These are phyloP conservation scores for Vultur gryphus DNA, from an alignment of 2,797 vertebrate species.

Conservation along the genomic window DNA sequence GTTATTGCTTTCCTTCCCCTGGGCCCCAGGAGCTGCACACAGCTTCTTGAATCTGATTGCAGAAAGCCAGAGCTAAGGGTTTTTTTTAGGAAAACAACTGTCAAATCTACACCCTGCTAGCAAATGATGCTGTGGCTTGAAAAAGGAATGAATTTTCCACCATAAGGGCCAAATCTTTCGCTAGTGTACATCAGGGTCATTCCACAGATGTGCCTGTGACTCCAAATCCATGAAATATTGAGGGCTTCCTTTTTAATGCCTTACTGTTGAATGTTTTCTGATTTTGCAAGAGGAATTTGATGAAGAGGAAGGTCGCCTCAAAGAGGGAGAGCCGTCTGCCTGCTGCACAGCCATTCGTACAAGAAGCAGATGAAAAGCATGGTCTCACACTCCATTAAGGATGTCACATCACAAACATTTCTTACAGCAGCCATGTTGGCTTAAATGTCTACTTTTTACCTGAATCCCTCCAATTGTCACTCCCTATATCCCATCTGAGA, in stretches of 20 bases:
- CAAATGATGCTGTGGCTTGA: background rate
- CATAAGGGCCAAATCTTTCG: background rate
- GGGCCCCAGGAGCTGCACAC: background rate
- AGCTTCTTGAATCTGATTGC: background rate
- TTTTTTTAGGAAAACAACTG: background rate
- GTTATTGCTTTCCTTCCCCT: background rate
- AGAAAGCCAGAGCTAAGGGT: background rate
- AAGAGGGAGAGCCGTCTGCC: background rate
- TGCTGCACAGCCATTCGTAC: background rate
- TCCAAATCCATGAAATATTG: background rate
- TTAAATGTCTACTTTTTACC: background rate
- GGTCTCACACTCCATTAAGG: background rate
- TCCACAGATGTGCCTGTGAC: background rate
- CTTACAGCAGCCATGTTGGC: background rate
- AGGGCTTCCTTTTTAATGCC: background rate
- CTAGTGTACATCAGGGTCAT: background rate
- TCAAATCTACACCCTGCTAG: background rate
- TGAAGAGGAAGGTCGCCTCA: rapidly evolving
- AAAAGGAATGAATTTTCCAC: background rate
- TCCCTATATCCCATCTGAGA: background rate
- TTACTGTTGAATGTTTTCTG: background rate
- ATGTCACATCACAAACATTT: background rate
- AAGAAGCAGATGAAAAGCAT: background rate
- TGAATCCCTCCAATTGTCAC: background rate
- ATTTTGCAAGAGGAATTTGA: background rate